Evolutionary conservation across 2,888 invertebrate species (phyloP).

Genomic region (Atrina japonica): DNA sequence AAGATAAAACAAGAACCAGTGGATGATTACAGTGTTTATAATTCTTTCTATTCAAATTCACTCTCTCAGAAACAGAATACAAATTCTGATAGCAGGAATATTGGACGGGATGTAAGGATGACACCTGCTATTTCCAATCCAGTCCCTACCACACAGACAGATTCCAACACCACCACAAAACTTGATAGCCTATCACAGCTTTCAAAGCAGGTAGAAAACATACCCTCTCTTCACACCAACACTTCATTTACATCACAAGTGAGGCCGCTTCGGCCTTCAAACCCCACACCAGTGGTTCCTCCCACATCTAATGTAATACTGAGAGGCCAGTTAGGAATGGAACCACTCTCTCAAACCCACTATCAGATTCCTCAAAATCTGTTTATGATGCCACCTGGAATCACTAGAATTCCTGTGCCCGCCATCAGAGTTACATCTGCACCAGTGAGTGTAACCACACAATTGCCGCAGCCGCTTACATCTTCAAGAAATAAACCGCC

Average conservation of each 20-base stretch:
- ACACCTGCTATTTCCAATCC: neutral
- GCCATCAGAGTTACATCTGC: no score
- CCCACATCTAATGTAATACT: no score
- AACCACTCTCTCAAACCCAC: no score
- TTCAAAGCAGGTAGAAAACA: constrained; percentile 15
- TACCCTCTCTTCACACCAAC: neutral
- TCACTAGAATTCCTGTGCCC: no score
- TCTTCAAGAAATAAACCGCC: neutral
- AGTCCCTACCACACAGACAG: neutral
- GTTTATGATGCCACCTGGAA: no score
- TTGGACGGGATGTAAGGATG: neutral
- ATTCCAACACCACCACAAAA: neutral
- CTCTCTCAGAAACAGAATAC: neutral
- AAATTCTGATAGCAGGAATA: neutral
- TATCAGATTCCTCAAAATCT: no score
- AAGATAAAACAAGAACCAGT: constrained; percentile 39
- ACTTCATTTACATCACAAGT: no score
- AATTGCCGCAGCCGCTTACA: neutral
- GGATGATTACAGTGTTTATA: constrained; percentile 21
- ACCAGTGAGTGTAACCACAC: neutral
- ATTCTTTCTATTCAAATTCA: constrained; percentile 12
- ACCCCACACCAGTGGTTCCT: no score
- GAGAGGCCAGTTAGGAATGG: no score
- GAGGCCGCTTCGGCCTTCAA: no score
- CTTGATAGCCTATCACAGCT: constrained; percentile 12